Evolutionary conservation across 64 coral and sea anemone genomes (phyloP), one percentile per base, ranked within the genome.

Genomic region (Platygyra sinensis): DNA sequence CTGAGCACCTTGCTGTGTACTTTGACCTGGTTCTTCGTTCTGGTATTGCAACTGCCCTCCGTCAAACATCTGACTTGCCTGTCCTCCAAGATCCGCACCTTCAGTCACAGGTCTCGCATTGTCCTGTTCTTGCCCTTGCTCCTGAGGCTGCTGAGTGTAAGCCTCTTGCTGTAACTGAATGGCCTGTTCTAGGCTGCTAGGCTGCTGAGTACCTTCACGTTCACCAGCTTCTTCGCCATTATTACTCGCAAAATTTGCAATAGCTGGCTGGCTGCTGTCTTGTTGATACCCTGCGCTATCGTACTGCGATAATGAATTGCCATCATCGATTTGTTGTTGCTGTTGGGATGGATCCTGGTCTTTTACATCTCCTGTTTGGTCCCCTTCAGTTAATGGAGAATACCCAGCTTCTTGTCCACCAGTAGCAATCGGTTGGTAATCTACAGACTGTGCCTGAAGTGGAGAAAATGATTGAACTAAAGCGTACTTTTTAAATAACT

Each of bases 101-200:
- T 87, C 72, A 33, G n/a, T 86, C 15, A 6, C 64, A 20, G 55
- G 79, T 17, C 22, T 36, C 22, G 11, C 19, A 59, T n/a, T 57
- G 0, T 81, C 79, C 62, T 69, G 22, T 11, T 69, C 62, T 22
- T 72, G 81, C 15, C 22, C 81, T 50, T 85, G 81, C 28, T 85
- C 63, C 36, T 85, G 81, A 27, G 81, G 36, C 9, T 85, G 81
- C n/a, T 85, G 81, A 51, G 81, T 51, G 36, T 72, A 85, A 10
- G 27, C 62, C 15, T 64, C 62, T 36, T 85, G 81, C 12, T 85
- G 81, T 17, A 85, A 50, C 81, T 85, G 81, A 85, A 85, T 71
- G 0, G 63, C 81, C 28, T 85, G 81, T 51, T 72, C 62, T 24
- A 85, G 81, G 50, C 62, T 85, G 32, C 63, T 52, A 50, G 39